Evolutionary conservation across 1,140 invertebrate species (phyloP), one percentile per base, ranked within the genome.

Genomic region (Drosophila tropicalis): DNA sequence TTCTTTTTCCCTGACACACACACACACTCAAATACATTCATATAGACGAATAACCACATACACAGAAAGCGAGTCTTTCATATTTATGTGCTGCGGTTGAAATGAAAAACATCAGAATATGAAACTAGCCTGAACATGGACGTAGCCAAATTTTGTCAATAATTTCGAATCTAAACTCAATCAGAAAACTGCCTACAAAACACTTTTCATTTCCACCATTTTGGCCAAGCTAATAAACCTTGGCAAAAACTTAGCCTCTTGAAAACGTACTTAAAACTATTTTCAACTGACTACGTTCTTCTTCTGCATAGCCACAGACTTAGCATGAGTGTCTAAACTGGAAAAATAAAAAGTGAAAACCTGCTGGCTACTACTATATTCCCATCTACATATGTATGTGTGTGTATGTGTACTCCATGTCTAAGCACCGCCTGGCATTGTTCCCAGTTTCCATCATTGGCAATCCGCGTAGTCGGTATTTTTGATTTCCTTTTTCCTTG

Each of bases 81-180:
- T 62, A 76, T 75, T 76, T 76, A 55, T 64, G 54, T 56, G 55
- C 39, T 39, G 36, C 55, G 39, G 40, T 22, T 32, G 15, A 67
- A 62, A 63, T 70, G 73, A 70, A 76, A 76, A 76, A 76, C 66
- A 76, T 70, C 73, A 39, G 61, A 73, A 76, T 76, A 54, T 61
- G 72, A 36, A 74, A 62, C 72, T 62, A 67, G 63, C 60, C 74
- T 58, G 39, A 57, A 51, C 72, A 29, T 51, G 56, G 51, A 56
- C 44, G 44, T 51, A 51, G 44, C 7, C 17, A 51, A 0, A 51
- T 19, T 51, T 22, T 10, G 10, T 12, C 0, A 22, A 15, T 19
- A 9, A 19, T 47, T 44, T n/a, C 0, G 0, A 5, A 6, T 15
- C 41, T 15, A 17, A 15, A 7, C 3, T 15, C 2, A 13, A 13